phyloP scores from a whole-genome alignment of 2,113 vertebrate genomes.

The Aythya baeri region DNA sequence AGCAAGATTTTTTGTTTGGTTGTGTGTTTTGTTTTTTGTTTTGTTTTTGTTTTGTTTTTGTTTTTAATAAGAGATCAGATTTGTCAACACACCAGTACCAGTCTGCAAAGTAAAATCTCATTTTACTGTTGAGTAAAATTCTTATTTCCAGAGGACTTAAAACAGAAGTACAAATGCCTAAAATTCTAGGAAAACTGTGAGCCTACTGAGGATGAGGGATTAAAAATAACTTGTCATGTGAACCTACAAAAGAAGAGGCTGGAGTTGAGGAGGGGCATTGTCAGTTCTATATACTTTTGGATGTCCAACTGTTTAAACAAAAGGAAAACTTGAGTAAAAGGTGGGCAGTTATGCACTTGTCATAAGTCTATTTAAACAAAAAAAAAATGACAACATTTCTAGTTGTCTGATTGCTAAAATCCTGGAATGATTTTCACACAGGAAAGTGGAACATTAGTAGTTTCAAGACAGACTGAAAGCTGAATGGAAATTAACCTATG shows the following conservation, averaged over 20 bases:
- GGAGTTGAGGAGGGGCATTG: not conserved
- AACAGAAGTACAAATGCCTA: not conserved
- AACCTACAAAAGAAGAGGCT: not conserved
- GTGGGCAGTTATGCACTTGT: not conserved
- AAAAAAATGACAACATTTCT: not conserved
- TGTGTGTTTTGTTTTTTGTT: no score
- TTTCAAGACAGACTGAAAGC: not conserved
- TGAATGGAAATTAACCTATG: not conserved
- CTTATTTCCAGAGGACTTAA: not conserved
- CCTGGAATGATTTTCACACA: not conserved
- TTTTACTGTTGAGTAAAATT: not conserved
- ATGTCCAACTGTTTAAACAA: not conserved
- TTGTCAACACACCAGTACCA: not conserved
- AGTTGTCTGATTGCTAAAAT: not conserved
- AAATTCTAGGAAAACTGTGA: not conserved
- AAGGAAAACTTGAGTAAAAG: not conserved
- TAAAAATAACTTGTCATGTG: not conserved
- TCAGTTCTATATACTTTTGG: not conserved
- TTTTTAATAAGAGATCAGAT: no score
- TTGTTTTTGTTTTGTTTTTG: no score
- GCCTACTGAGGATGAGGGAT: not conserved
- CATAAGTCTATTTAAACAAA: not conserved
- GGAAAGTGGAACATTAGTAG: not conserved
- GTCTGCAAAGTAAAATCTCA: not conserved
- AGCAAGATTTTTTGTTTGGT: no score